phyloP scores from a whole-genome alignment of 2,113 vertebrate genomes.

The Tetrax tetrax region DNA sequence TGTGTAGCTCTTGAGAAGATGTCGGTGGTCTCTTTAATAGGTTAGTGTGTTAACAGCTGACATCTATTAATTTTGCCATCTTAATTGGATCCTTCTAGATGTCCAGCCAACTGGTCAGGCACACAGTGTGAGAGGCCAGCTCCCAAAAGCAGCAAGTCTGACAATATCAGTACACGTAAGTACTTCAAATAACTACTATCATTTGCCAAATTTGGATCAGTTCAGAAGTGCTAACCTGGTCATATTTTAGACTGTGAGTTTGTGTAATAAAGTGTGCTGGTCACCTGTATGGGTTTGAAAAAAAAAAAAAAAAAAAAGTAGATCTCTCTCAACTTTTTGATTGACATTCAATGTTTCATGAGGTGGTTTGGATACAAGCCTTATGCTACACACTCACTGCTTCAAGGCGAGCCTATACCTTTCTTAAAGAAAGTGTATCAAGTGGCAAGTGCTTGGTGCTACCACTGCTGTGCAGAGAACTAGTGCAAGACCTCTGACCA shows the following conservation, averaged over 20 bases:
- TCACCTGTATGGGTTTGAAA: not conserved
- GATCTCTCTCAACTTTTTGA: not conserved
- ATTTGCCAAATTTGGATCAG: not conserved
- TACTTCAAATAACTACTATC: not conserved
- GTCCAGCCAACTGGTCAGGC: conserved; percentile 96
- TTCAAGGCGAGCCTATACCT: not conserved
- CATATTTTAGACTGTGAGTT: not conserved
- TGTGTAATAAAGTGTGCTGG: not conserved
- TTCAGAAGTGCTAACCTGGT: not conserved
- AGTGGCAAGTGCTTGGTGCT: not conserved
- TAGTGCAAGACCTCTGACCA: not conserved
- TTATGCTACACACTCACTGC: not conserved
- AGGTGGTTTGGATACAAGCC: not conserved
- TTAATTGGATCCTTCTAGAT: conserved; percentile 84
- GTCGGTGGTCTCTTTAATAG: not conserved
- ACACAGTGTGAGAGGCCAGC: conserved; percentile 97
- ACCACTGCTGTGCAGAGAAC: not conserved
- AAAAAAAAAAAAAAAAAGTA: not conserved
- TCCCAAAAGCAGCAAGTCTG: conserved; percentile 97
- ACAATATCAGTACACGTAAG: conserved; percentile 94
- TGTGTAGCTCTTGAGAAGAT: not conserved
- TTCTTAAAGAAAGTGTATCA: not conserved
- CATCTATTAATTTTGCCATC: conserved; percentile 43
- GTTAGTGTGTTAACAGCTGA: not conserved
- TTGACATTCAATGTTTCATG: not conserved